These are phyloP conservation scores for Callyntrura guangdongensis DNA, from an alignment of 2,888 invertebrate genomes.

Conservation along the genomic window DNA sequence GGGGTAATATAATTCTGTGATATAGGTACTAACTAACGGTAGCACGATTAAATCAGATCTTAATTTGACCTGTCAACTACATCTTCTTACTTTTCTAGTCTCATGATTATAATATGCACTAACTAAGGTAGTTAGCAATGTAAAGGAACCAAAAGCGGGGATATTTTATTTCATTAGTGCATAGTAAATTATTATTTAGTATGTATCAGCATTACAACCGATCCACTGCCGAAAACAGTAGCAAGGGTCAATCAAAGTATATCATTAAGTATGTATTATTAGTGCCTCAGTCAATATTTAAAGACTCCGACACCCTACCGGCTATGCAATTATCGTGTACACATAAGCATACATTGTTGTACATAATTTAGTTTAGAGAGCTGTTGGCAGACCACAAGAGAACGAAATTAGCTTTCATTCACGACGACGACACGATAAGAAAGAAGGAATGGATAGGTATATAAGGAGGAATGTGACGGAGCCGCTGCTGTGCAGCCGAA, in stretches of 20 bases:
- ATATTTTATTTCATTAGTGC: too few relatives aligned
- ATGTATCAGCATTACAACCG: too few relatives aligned
- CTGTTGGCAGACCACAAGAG: background rate
- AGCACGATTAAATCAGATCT: conserved; percentile 51
- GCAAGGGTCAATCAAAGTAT: conserved; percentile 69
- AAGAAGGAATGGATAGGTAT: background rate
- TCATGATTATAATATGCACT: background rate
- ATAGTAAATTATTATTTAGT: too few relatives aligned
- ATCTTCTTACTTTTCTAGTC: conserved; percentile 28
- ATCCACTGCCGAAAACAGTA: conserved; percentile 55
- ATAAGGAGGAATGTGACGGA: background rate
- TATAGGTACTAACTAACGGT: background rate
- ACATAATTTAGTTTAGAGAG: background rate
- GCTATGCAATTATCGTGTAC: conserved; percentile 67
- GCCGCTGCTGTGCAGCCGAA: background rate
- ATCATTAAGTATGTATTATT: conserved; percentile 74
- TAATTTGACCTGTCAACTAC: conserved; percentile 65
- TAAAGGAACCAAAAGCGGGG: too few relatives aligned
- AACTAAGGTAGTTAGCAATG: background rate
- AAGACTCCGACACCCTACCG: conserved; percentile 73
- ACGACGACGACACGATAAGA: background rate
- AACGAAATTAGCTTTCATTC: conserved; percentile 12
- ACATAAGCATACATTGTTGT: background rate
- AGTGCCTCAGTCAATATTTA: conserved; percentile 69
- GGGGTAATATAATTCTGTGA: too few relatives aligned